Base-by-base conservation (phyloP, 2,888 invertebrate genomes). In the Ernsta delagoae region DNA sequence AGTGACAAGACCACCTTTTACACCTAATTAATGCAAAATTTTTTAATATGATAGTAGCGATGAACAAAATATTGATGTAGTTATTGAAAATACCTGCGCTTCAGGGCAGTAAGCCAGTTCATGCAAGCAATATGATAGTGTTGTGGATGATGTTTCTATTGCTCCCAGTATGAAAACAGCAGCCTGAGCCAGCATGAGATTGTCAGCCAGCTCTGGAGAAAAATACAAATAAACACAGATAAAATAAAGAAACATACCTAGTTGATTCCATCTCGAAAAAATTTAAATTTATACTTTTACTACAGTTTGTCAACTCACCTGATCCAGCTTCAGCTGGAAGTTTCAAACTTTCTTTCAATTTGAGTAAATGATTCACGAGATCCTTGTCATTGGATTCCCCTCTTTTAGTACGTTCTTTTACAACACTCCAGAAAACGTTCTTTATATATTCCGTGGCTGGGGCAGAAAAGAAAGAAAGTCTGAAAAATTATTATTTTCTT, bases 151-250 rank as follows among this genome's bases (percentile, higher is more conserved):
- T 0, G 90, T 90, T 71, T 90, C 90, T 36, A 90, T 82, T 0
- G 89, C 77, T 5, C 90, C 90, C 61, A 90, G 73, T 71, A 90
- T 86, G 71, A 90, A 90, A 2, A 90, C 80, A 1, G 88, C 88
- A 1, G 77, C 90, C 73, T 90, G 90, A 4, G 90, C 90, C 72
- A 90, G 54, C 87, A 90, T 88, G 59, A 90, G 73, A 67, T 90
- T 78, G 65, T 90, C 88, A 12, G 86, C 85, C 16, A 85, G 73
- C 70, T 85, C 89, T 88, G 70, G 36, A 5, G 59, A 80, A 65
- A 11, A 54, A 11, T 11, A 5, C 8, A 31, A 54, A 54, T 11
- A 31, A 53, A 54, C 9, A 11, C 11, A 36, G 36, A 36, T 3
- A 36, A 0, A 36, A 6, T 3, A 36, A 36, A 36, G 36, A 36